Evolutionary conservation across 2,888 invertebrate genomes (phyloP), one percentile per base, ranked within the genome.

Genomic region (Bruchidius siliquastri): DNA sequence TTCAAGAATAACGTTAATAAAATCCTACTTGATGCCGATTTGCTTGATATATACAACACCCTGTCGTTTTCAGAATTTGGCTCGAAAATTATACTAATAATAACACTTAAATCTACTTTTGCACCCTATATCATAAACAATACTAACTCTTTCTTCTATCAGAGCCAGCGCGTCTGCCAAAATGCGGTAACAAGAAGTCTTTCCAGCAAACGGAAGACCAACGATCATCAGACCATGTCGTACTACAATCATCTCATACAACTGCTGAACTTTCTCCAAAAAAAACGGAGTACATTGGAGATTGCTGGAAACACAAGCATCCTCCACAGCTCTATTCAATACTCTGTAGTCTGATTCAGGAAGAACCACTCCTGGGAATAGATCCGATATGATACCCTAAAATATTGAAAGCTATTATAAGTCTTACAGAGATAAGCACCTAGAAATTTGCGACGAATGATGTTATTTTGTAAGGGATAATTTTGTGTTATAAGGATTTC

Each of bases 191-290:
- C 93, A 91, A 73, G 92, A 91, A 0, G 97, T 96, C 87, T 98
- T 98, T 6, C 97, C 96, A n/a, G 96, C 94, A 86, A 96, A 96
- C 0, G 98, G 96, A 67, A 91, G 86, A 0, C 98, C 98, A 0
- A 97, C 96, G 82, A 98, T 89, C 97, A 98, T 97, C 80, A 98
- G 91, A 0, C 97, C 97, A 85, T 97, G 97, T 22, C 97, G 89
- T 0, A 97, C 97, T 30, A 96, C 91, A 88, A 98, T 96, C 96
- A 97, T 97, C 87, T 98, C 97, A 84, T 94, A 97, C 8, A 97
- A 89, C 88, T 97, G 93, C 74, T 94, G 92, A n/a, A 94, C 89
- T 87, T 95, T 97, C 85, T 96, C 95, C 80, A 96, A 87, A 84
- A 98, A 97, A 87, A 94, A 93, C 0, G 91, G 90, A 0, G 93